Evolutionary conservation across 1,140 invertebrate genomes (phyloP).

Genomic region (Anastrepha ludens): DNA sequence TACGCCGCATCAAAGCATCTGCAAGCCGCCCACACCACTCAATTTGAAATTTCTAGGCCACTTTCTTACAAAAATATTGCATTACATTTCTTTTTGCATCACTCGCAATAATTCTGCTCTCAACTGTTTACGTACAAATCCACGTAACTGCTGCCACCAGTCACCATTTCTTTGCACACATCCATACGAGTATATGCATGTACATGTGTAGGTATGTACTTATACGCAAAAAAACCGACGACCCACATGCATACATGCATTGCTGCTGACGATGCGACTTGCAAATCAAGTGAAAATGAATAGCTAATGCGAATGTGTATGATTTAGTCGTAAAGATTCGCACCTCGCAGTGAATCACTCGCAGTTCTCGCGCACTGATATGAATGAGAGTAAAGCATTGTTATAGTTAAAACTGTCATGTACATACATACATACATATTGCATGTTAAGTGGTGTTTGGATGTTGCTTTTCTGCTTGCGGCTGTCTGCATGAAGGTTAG

Average conservation of each 20-base stretch:
- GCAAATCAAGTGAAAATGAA: constrained; percentile 14
- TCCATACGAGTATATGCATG: no score
- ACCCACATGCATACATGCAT: not conserved
- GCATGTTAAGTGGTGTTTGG: no score
- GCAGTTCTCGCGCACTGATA: not conserved
- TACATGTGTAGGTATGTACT: not conserved
- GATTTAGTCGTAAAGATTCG: constrained; percentile 27
- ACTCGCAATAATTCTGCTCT: not conserved
- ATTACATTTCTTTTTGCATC: not conserved
- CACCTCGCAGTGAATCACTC: not conserved
- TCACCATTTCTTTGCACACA: no score
- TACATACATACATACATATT: no score
- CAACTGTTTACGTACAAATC: not conserved
- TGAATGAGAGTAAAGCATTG: not conserved
- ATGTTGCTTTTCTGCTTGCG: no score
- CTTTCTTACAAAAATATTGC: constrained; percentile 5
- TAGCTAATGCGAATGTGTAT: not conserved
- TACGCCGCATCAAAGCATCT: not conserved
- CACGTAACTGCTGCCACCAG: not conserved
- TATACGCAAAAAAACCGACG: not conserved
- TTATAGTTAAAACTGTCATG: no score
- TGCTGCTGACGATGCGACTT: not conserved
- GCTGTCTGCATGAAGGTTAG: not conserved
- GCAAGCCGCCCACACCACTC: not conserved
- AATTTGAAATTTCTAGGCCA: not conserved